A percentile compares a stretch with the other conserved stretches of the same genome.
These are phyloP conservation scores for Apostichopus leukothele DNA, from an alignment of 53 echinoderm and acorn worm species.

Conservation along the genomic window DNA sequence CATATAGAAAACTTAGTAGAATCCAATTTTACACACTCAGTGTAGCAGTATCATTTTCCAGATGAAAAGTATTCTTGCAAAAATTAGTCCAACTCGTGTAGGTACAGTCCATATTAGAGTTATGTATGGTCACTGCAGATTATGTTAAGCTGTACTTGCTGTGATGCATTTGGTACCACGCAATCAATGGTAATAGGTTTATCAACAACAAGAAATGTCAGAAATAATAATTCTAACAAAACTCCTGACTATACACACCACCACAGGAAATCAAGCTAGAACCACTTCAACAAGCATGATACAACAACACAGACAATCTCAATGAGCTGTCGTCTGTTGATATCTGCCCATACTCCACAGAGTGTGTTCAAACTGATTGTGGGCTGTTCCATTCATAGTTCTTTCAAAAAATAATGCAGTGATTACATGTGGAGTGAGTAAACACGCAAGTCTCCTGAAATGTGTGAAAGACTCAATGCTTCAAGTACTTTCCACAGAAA, in stretches of 20 bases:
- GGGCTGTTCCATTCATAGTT: conserved; percentile 30
- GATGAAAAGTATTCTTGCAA: no score
- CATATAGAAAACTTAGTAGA: no score
- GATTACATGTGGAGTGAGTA: conserved; percentile 27
- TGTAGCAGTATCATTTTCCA: no score
- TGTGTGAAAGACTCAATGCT: conserved; percentile 34
- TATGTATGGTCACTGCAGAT: no score
- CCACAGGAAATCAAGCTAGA: not conserved
- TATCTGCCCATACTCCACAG: not conserved
- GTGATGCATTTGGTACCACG: no score
- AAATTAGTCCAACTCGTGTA: no score
- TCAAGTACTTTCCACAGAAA: not conserved
- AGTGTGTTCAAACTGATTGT: conserved; percentile 32
- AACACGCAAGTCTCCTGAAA: conserved; percentile 41
- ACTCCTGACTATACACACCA: not conserved
- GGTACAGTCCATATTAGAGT: no score
- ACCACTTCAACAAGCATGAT: not conserved
- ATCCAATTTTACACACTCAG: no score
- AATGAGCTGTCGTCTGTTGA: conserved; percentile 16
- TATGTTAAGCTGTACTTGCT: no score
- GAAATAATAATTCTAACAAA: no score
- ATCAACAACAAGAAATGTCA: no score
- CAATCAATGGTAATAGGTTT: no score
- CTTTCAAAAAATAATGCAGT: not conserved
- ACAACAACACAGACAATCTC: conserved; percentile 27